Evolutionary conservation across 92 coral and sea anemone species (phyloP).

Genomic region (Pocillopora grandis): DNA sequence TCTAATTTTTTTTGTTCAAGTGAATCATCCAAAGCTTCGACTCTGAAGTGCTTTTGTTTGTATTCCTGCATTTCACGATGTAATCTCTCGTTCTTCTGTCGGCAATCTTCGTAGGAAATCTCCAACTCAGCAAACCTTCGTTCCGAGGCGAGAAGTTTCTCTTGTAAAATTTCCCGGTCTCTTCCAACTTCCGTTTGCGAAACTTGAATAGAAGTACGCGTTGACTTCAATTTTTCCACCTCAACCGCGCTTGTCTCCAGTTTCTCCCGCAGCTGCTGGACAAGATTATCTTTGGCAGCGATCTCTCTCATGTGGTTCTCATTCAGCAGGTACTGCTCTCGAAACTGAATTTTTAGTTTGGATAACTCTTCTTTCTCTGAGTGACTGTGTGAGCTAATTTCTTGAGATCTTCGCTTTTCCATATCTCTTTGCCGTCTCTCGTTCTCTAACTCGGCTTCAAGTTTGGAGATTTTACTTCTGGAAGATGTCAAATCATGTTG

Average conservation of each 20-base stretch:
- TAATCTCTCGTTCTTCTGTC: slow-evolving; percentile 61
- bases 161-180: slow-evolving; percentile 59
- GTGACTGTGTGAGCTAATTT: slow-evolving; percentile 67
- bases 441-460: slow-evolving; percentile 89
- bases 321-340: slow-evolving; percentile 71
- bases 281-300: slow-evolving; percentile 70
- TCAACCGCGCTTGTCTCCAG: slow-evolving; percentile 70
- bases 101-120: slow-evolving; percentile 60
- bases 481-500: slow-evolving; percentile 70
- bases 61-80: slow-evolving; percentile 70
- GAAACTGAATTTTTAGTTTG: slow-evolving; percentile 71
- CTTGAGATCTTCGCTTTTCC: slow-evolving; percentile 59
- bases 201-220: slow-evolving; percentile 42
- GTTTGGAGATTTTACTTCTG: slow-evolving; percentile 75
- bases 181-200: slow-evolving; percentile 58
- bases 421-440: slow-evolving; percentile 79
- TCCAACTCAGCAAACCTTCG: slow-evolving; percentile 65
- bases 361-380: slow-evolving; percentile 74
- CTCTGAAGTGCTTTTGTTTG: slow-evolving; percentile 54
- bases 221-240: slow-evolving; percentile 49
- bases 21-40: slow-evolving; percentile 64
- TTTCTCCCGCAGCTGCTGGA: slow-evolving; percentile 83
- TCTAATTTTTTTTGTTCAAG: slow-evolving; percentile 59
- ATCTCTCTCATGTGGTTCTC: slow-evolving; percentile 73
- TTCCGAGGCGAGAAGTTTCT: slow-evolving; percentile 66